Base-by-base conservation (phyloP, 2,797 vertebrate species). In the Liasis olivaceus region DNA sequence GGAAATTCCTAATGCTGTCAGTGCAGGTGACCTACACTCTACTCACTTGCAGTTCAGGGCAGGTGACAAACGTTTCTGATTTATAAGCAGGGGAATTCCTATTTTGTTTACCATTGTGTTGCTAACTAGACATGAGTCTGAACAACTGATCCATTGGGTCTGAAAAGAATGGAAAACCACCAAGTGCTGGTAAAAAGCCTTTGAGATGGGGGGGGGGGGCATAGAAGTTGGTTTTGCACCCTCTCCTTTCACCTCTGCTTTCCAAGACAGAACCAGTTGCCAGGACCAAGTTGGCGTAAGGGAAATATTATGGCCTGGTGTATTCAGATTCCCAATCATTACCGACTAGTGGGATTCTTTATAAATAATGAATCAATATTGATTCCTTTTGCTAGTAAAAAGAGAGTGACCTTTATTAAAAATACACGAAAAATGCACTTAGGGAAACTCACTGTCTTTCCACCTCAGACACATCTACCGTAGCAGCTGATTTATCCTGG, bases 341-440 rank as follows among this genome's bases (percentile, higher is more conserved):
- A 86, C 86, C 84, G 93, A 91, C 58, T 88, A 88, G 90, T 92
- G 94, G 92, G 93, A 96, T 96, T 93, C 92, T 93, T 94, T 92
- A 96, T 97, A 95, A 97, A 96, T 97, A 95, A 97, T 96, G 95
- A 96, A 93, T 91, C 11, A 0, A 0, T 93, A 96, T 97, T 5
- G 97, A 97, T 96, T 54, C 51, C 69, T 93, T 95, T 69, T 97
- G 96, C 96, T 95, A 36, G 96, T 94, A 97, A 97, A 93, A 93
- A 95, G 89, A 24, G 92, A 93, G 92, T 93, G 95, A 95, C 96
- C 96, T 97, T 96, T 96, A 96, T 96, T 94, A 96, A 96, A 96
- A 96, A 97, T 96, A 96, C 95, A 96, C 47, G 0, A 92, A 95
- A 89, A 95, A 42, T 51, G 36, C 96, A 95, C 95, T 96, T 59